Evolutionary conservation across 1,140 invertebrate species (phyloP), one percentile per base, ranked within the genome.

Genomic region (Elymnias hypermnestra): DNA sequence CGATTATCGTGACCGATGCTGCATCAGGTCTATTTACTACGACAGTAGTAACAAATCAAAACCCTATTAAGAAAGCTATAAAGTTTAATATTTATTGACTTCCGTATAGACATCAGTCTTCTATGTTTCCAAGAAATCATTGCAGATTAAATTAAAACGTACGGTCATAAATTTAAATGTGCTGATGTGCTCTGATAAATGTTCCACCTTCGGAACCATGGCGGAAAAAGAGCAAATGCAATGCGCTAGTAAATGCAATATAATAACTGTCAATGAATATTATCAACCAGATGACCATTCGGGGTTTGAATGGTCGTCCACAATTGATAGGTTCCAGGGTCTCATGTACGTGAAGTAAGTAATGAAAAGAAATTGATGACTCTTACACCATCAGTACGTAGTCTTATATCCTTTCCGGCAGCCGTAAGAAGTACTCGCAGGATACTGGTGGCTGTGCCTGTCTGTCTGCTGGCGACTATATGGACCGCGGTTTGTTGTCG

Each of bases 401-500:
- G 74, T 42, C 96, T 88, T 50, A 95, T 95, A 57, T 98, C 96
- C 74, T 95, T 95, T 10, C 94, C 94, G 12, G 94, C 93, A 2
- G 94, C 91, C 31, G 91, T 91, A 6, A 98, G 87, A 4, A 98
- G 85, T 3, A 94, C 91, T 71, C 96, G 89, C 3, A 98, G 88
- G 59, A 97, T 95, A 40, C 92, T 92, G n/a, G 96, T 94, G 0
- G 94, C 94, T 14, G 94, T 95, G 13, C 95, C 96, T 0, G 94
- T 95, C 75, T 95, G 92, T 66, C 97, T 89, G 29, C 92, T 94
- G 36, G 95, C 95, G 18, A 97, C 95, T 73, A 98, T 86, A 85
- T 98, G 97, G 3, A 98, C 91, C 5, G 96, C 94, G 2, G 95
- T 94, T 76, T 98, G 96, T 69, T 95, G 90, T 33, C 89, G 90